Evolutionary conservation across 2,888 invertebrate genomes (phyloP).

Genomic region (Digitonthophagus gazella): DNA sequence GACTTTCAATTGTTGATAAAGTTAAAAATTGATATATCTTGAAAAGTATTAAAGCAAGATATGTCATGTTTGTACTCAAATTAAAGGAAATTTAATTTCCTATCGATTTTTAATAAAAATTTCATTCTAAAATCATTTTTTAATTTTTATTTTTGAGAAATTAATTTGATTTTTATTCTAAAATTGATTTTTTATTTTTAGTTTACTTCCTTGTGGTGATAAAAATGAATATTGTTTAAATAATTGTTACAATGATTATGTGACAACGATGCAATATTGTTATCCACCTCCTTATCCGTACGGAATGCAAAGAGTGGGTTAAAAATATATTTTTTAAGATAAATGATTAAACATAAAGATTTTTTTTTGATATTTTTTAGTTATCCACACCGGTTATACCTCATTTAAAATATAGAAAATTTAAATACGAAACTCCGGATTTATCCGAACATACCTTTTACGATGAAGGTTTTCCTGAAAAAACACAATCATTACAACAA

Average conservation of each 20-base stretch:
- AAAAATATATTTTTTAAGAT: not conserved
- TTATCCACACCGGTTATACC: slow-evolving; percentile 39
- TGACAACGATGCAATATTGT: slow-evolving; percentile 56
- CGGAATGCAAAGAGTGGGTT: slow-evolving; percentile 53
- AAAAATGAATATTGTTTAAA: slow-evolving; percentile 25
- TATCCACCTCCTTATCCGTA: slow-evolving; percentile 55
- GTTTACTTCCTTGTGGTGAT: slow-evolving; percentile 31
- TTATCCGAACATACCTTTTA: slow-evolving; percentile 37
- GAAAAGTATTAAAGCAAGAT: too few species aligned
- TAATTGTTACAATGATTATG: slow-evolving; percentile 49
- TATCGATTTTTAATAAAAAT: too few species aligned
- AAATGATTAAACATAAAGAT: not conserved
- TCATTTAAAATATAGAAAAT: slow-evolving; percentile 37
- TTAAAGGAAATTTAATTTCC: too few species aligned
- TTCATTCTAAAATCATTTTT: too few species aligned
- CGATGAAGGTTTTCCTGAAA: slow-evolving; percentile 38
- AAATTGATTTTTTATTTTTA: too few species aligned
- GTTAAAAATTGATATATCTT: too few species aligned
- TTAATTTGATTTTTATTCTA: too few species aligned
- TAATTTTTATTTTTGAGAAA: not conserved
- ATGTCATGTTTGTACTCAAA: too few species aligned
- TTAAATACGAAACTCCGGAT: slow-evolving; percentile 32
- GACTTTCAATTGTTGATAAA: too few species aligned
- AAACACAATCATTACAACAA: slow-evolving; percentile 35
- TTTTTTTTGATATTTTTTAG: slow-evolving; percentile 35